Percentiles rank a stretch among this genome's conserved stretches.
phyloP scores from a whole-genome alignment of 23 tunicate species.

The Clavelina lepadiformis region DNA sequence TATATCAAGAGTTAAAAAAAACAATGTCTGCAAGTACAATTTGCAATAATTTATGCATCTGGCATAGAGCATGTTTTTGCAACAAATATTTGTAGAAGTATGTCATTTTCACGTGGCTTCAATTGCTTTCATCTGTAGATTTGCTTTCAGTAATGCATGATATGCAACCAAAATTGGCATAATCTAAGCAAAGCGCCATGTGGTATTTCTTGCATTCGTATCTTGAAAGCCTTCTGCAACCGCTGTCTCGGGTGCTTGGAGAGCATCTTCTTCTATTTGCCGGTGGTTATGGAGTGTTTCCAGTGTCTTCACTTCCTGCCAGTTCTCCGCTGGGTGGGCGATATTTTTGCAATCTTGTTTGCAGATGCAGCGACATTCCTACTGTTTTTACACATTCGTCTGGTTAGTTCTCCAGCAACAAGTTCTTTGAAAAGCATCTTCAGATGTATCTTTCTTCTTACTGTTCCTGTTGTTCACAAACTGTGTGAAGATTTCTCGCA shows the following conservation, averaged over 20 bases:
- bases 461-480: conserved; percentile 4
- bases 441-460: background rate
- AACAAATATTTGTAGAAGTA: background rate
- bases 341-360: conserved; percentile 1
- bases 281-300: too few species aligned
- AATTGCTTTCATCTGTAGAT: too few species aligned
- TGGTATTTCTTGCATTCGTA: too few species aligned
- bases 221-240: too few species aligned
- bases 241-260: too few species aligned
- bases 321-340: conserved; percentile 1
- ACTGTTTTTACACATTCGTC: conserved; percentile 3
- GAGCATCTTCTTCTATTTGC: too few species aligned
- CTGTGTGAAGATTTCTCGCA: background rate
- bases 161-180: too few species aligned
- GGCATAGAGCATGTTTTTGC: background rate
- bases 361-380: background rate
- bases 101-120: background rate
- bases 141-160: too few species aligned
- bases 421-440: background rate
- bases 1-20: background rate
- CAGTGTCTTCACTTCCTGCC: too few species aligned
- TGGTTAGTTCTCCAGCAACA: conserved; percentile 5
- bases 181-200: too few species aligned
- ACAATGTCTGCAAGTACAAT: background rate
- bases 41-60: background rate